Base-by-base conservation (phyloP, 2,113 vertebrate genomes). In the Dipodomys merriami region DNA sequence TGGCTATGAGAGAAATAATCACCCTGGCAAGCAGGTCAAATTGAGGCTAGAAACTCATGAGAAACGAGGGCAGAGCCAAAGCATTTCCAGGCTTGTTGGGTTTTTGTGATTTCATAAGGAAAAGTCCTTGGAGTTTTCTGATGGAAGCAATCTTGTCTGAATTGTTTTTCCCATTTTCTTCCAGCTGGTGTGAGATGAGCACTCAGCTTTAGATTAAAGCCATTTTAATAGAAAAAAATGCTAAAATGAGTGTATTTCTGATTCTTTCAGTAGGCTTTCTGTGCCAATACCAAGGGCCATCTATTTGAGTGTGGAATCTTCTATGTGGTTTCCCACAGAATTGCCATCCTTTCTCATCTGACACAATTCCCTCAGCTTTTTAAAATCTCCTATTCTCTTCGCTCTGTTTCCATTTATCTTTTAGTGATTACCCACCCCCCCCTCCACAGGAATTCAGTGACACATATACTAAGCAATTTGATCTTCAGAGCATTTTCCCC, bases 21-120 rank as follows among this genome's bases (percentile, higher is more conserved):
- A 1, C 49, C 60, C 81, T 84, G 87, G 67, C 87, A 95, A 96
- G 79, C 57, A 94, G 49, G 79, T 93, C 78, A 79, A 23, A 93
- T 76, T 68, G 79, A 77, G 64, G 74, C 4, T 20, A 49, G 87
- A 83, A 81, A 86, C 25, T 9, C 88, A 25, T 7, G 76, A 90
- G 88, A 83, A 73, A 67, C 0, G 1, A 89, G 19, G 22, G 78
- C 1, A 65, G 64, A 60, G 69, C 92, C 91, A 60, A 65, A 65
- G 46, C 69, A 65, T 78, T 73, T 92, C 60, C 18, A 91, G 62
- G 12, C 23, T 25, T 49, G 86, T 35, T 64, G 49, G 8, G 49
- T 49, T 92, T 72, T 64, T 71, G 71, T 46, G 46, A 64, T 94
- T 91, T 88, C 39, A 62, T 6, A 39, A 85, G 49, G 83, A 65